A percentile compares a stretch with the other conserved stretches of the same genome.
These are phyloP conservation scores for Thecophora atra DNA, from an alignment of 2,888 invertebrate genomes.

Conservation along the genomic window DNA sequence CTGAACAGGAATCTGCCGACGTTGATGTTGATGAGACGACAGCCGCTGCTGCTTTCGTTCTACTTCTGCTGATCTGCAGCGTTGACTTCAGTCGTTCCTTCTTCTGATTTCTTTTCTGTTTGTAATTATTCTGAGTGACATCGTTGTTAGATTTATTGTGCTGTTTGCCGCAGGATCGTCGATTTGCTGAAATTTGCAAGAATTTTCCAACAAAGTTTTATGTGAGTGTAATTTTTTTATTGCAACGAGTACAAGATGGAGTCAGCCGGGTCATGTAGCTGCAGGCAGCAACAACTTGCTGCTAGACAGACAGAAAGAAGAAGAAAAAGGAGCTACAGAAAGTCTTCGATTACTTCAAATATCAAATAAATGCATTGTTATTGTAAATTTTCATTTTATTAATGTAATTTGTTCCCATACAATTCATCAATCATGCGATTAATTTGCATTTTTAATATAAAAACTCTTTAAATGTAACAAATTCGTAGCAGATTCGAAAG, in stretches of 20 bases:
- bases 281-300: not conserved
- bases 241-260: not conserved
- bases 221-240: constrained; percentile 2
- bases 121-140: constrained; percentile 38
- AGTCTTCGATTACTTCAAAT: not conserved
- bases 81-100: not conserved
- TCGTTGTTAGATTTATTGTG: constrained; percentile 32
- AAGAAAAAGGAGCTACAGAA: not conserved
- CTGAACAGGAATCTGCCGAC: not conserved
- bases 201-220: not conserved
- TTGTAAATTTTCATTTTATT: too few species aligned
- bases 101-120: not conserved
- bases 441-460: too few species aligned
- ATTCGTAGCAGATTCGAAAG: not conserved
- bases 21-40: not conserved
- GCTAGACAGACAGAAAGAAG: not conserved
- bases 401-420: too few species aligned
- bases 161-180: not conserved
- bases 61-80: not conserved
- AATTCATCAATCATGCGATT: too few species aligned
- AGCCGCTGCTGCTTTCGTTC: not conserved
- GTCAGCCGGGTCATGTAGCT: not conserved
- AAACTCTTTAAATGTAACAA: not conserved
- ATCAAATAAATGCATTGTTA: not conserved
- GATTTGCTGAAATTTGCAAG: not conserved